A percentile compares a stretch with the other conserved stretches of the same genome.
These are phyloP conservation scores for Capreolus pygargus DNA, from an alignment of 2,113 vertebrate species.

Conservation along the genomic window DNA sequence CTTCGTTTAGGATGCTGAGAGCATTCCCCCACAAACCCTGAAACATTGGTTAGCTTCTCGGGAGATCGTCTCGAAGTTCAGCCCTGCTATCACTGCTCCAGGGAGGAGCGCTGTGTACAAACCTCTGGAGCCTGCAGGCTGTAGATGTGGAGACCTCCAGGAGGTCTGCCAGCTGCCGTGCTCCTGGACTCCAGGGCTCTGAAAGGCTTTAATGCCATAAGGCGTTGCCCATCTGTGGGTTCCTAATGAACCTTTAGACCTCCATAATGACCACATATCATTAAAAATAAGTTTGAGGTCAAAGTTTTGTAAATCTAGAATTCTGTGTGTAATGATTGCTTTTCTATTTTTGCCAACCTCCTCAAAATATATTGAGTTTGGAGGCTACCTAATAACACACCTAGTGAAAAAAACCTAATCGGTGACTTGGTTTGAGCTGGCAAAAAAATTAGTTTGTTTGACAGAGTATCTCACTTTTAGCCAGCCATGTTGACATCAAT, in stretches of 20 bases:
- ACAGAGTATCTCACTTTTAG: not conserved
- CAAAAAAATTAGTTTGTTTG: not conserved
- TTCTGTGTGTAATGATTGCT: not conserved
- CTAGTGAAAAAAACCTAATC: not conserved
- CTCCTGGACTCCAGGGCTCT: not conserved
- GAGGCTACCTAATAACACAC: not conserved
- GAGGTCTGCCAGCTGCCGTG: not conserved
- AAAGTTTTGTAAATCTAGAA: not conserved
- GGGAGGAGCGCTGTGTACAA: not conserved
- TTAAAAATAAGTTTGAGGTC: not conserved
- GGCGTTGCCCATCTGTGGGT: conserved; percentile 39
- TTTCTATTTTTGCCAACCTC: not conserved
- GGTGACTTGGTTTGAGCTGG: not conserved
- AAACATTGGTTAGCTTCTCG: accelerated
- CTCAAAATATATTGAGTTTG: not conserved
- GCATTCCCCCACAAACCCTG: not conserved
- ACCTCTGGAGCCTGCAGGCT: not conserved
- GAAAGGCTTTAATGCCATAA: conserved; percentile 40
- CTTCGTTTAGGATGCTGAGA: not conserved
- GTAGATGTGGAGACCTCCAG: not conserved
- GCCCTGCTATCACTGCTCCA: not conserved
- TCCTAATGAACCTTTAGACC: conserved; percentile 28
- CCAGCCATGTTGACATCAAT: not conserved
- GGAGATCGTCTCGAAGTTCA: not conserved
- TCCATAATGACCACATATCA: not conserved